Evolutionary conservation across 2,797 vertebrate species (phyloP).

Genomic region (Prunella strophiata): DNA sequence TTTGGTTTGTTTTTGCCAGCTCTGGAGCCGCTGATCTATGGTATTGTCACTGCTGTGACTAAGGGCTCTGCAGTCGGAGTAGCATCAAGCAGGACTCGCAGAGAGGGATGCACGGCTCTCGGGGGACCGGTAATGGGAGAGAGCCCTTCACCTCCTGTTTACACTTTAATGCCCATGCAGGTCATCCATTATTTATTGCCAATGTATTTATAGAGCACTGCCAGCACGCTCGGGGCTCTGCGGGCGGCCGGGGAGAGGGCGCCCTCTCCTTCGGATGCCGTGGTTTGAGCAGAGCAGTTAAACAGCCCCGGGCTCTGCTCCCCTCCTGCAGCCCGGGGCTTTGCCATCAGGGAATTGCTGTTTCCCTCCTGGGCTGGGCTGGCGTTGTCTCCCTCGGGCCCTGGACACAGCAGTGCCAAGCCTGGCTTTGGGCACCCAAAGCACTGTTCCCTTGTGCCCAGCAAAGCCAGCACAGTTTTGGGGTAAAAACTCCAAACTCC

Average conservation of each 20-base stretch:
- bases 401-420: neutral
- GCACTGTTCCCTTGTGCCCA: accelerated
- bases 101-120: neutral
- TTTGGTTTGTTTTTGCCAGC: constrained; percentile 30
- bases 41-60: constrained; percentile 35
- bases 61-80: constrained; percentile 32
- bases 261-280: neutral
- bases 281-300: neutral
- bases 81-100: neutral
- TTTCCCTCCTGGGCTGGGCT: neutral
- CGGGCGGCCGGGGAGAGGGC: neutral
- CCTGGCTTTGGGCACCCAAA: neutral
- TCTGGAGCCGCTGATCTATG: constrained; percentile 52
- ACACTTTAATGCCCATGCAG: constrained; percentile 54
- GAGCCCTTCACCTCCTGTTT: constrained; percentile 61
- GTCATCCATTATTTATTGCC: constrained; percentile 63
- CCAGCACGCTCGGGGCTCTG: neutral
- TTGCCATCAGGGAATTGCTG: neutral
- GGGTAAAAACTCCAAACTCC: no score
- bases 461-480: neutral
- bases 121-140: constrained; percentile 44
- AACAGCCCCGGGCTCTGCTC: neutral
- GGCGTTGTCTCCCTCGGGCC: accelerated
- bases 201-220: constrained; percentile 59
- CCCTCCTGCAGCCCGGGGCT: neutral